A percentile compares a stretch with the other conserved stretches of the same genome.
These are phyloP conservation scores for Himalopsyche japonica DNA, from an alignment of 2,888 invertebrate genomes.

Conservation along the genomic window DNA sequence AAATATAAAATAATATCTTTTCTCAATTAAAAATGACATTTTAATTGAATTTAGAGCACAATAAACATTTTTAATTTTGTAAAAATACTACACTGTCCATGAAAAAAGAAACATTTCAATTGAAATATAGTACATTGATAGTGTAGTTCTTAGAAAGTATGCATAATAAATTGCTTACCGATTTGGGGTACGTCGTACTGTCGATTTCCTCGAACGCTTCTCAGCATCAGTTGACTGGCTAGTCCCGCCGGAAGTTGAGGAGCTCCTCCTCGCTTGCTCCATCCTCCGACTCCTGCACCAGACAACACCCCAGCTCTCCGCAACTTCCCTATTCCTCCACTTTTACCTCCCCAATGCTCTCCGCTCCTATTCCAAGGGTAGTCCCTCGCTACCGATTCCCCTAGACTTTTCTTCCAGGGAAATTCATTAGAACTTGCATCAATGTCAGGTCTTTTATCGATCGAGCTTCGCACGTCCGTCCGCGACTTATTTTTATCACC, in stretches of 20 bases:
- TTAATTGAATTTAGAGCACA: no score
- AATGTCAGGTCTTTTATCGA: conserved; percentile 15
- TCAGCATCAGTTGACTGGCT: conserved; percentile 77
- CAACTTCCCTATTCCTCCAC: conserved; percentile 34
- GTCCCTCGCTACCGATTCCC: conserved; percentile 40
- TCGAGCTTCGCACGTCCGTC: conserved; percentile 4
- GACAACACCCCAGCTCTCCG: conserved; percentile 31
- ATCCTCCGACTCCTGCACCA: conserved; percentile 46
- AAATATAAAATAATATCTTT: no score
- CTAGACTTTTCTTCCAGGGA: conserved; percentile 47
- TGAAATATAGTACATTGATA: no score
- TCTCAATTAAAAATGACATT: no score
- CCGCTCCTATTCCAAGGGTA: conserved; percentile 40
- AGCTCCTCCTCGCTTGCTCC: conserved; percentile 47
- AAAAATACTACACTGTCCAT: no score
- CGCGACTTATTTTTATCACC: conserved; percentile 31
- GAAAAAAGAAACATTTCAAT: no score
- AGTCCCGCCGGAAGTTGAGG: conserved; percentile 59
- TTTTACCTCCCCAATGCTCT: conserved; percentile 34
- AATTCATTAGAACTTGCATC: conserved; percentile 33
- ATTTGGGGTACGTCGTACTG: conserved; percentile 87
- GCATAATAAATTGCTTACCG: conserved; percentile 61
- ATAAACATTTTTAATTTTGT: no score
- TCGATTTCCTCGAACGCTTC: conserved; percentile 73
- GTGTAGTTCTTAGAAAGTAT: no score